phyloP scores from a whole-genome alignment of 2,113 vertebrate species.

The Natator depressus region DNA sequence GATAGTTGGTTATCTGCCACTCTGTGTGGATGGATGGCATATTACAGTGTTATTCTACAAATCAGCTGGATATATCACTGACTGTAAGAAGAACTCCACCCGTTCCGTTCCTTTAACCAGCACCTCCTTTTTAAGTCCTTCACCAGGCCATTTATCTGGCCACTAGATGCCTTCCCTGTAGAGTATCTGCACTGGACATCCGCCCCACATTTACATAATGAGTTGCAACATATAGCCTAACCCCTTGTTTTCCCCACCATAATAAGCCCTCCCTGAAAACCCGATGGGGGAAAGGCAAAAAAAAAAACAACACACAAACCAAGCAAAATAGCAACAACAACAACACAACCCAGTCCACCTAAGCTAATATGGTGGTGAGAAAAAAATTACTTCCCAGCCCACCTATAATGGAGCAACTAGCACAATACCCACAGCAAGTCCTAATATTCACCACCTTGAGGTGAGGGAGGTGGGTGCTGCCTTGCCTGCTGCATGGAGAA shows the following conservation, averaged over 20 bases:
- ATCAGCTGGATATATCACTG: slow-evolving; percentile 38
- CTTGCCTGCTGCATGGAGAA: too few species aligned
- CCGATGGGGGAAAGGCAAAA: not conserved
- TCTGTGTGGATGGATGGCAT: not conserved
- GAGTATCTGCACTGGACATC: not conserved
- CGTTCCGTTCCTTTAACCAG: not conserved
- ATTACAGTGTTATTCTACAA: not conserved
- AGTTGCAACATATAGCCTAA: not conserved
- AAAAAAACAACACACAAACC: too few species aligned
- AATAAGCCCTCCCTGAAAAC: not conserved
- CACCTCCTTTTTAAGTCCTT: not conserved
- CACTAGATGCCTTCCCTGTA: not conserved
- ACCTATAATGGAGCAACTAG: not conserved
- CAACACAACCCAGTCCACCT: not conserved
- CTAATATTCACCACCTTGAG: not conserved
- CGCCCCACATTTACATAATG: not conserved
- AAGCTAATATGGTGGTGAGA: not conserved
- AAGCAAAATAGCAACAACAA: not conserved
- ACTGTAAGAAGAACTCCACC: slow-evolving; percentile 35
- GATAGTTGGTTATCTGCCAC: not conserved
- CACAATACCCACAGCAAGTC: not conserved
- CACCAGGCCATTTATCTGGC: not conserved
- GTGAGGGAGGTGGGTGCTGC: not conserved
- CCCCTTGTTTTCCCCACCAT: not conserved
- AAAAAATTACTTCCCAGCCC: not conserved